A percentile compares a stretch with the other conserved stretches of the same genome.
These are phyloP conservation scores for Elephas maximus DNA, from an alignment of 2,113 vertebrate species.

Conservation along the genomic window DNA sequence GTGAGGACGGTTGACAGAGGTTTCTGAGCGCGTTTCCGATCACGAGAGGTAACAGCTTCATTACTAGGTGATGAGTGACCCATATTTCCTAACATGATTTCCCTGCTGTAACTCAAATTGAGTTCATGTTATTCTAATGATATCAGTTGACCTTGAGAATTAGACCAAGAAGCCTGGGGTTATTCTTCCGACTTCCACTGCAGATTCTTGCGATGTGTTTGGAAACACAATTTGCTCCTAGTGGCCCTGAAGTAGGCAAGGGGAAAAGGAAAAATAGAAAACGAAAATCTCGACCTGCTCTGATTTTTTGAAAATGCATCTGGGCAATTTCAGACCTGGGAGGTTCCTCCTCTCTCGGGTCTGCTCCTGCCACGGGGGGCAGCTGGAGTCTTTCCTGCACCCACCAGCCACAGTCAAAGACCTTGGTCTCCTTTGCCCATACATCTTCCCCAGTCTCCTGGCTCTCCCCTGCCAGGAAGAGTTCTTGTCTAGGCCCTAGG, in stretches of 20 bases:
- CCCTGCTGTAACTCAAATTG: constrained; percentile 90
- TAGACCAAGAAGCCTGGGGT: constrained; percentile 88
- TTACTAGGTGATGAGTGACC: constrained; percentile 88
- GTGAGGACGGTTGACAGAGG: constrained; percentile 55
- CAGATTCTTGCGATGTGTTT: constrained; percentile 79
- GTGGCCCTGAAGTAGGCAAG: constrained; percentile 69
- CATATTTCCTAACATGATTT: constrained; percentile 91
- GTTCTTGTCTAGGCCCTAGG: neutral
- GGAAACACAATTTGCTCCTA: constrained; percentile 71
- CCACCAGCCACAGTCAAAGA: fast-evolving
- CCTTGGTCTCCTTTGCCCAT: neutral
- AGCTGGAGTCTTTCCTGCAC: neutral
- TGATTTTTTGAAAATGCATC: constrained; percentile 63
- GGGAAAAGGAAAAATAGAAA: constrained; percentile 65
- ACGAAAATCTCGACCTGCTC: constrained; percentile 67
- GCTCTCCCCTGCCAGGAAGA: neutral
- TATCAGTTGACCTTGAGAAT: constrained; percentile 91
- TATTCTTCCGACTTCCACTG: constrained; percentile 84
- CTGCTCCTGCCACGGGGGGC: fast-evolving
- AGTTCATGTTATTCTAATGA: constrained; percentile 91
- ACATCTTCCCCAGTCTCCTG: neutral
- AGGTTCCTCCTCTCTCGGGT: neutral
- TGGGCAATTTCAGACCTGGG: neutral
- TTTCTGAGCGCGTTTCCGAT: constrained; percentile 80
- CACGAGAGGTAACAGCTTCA: constrained; percentile 87